Conservation (phyloP, 2,888 invertebrate genomes). For the Nomada goodeniana region DNA sequence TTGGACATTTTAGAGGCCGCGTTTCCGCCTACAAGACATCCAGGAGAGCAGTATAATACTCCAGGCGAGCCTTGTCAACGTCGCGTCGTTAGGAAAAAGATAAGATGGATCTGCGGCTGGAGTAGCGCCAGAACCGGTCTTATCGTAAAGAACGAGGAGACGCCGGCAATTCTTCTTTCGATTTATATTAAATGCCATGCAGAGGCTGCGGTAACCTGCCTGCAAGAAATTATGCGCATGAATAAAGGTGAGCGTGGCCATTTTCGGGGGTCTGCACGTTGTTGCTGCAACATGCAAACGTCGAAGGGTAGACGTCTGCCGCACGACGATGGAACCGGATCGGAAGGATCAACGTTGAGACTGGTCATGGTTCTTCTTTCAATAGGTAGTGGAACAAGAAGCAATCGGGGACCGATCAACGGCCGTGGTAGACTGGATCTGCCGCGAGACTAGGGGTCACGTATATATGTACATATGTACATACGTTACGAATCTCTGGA, state of each 20-base stretch:
- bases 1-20: not conserved
- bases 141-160: slow-evolving; percentile 49
- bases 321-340: slow-evolving; percentile 69
- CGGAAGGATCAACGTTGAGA: slow-evolving; percentile 79
- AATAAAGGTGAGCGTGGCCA: slow-evolving; percentile 57
- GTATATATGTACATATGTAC: slow-evolving; percentile 52
- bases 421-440: slow-evolving; percentile 67
- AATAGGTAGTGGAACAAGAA: slow-evolving; percentile 40
- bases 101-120: slow-evolving; percentile 63
- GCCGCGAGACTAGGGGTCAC: slow-evolving; percentile 71
- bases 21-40: not conserved
- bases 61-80: slow-evolving; percentile 59
- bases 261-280: slow-evolving; percentile 34
- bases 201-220: slow-evolving; percentile 67
- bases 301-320: slow-evolving; percentile 35
- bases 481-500: slow-evolving; percentile 56
- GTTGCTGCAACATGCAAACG: slow-evolving; percentile 54
- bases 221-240: slow-evolving; percentile 63
- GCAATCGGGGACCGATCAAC: slow-evolving; percentile 47
- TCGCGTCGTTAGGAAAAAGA: slow-evolving; percentile 55
- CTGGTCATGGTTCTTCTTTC: slow-evolving; percentile 79
- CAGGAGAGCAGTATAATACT: slow-evolving; percentile 37
- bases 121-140: slow-evolving; percentile 68
- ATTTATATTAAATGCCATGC: slow-evolving; percentile 71
- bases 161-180: slow-evolving; percentile 63